Base-by-base conservation (phyloP, 2,888 invertebrate genomes). In the Leptopterna dolabrata region DNA sequence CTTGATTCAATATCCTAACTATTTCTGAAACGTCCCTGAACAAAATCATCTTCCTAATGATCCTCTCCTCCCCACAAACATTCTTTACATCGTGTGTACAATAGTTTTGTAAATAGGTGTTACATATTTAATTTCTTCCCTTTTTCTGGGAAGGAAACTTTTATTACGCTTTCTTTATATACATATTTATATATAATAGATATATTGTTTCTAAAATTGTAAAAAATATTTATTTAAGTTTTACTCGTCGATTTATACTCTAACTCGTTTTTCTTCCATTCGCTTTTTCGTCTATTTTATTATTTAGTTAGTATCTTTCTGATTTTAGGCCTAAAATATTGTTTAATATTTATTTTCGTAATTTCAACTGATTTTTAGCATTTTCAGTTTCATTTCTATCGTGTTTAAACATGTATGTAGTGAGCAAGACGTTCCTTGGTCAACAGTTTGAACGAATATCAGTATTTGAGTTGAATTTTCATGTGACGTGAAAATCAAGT, bases 31-130 rank as follows among this genome's bases (percentile, higher is more conserved):
- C 36, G 36, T 36, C 36, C 7, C 36, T 4, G 36, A 36, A 36
- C n/a, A n/a, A n/a, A n/a, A 36, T 4, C 7, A 36, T 36, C 36
- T 36, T 36, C 36, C 36, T 36, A 36, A 36, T 13, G 47, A 14
- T 3, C 47, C 47, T 16, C 16, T 13, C 47, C 47, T 13, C 13
- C 16, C 47, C 47, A 4, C 16, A 47, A 14, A 47, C 13, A 7
- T 63, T 63, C 6, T 63, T 27, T 24, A 7, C 63, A 63, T 41
- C 55, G 36, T 63, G 88, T 88, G 88, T 88, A 88, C 80, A 81
- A 89, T 89, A 89, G 87, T 89, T 89, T 89, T 89, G 89, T 89
- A 89, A 43, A 89, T 89, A 89, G 82, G 87, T 87, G 87, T 88
- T 88, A 88, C 63, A 89, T 89, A 89, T 76, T 88, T 88, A 73